phyloP scores from a whole-genome alignment of 2,888 invertebrate genomes.

The Xylota sylvarum region DNA sequence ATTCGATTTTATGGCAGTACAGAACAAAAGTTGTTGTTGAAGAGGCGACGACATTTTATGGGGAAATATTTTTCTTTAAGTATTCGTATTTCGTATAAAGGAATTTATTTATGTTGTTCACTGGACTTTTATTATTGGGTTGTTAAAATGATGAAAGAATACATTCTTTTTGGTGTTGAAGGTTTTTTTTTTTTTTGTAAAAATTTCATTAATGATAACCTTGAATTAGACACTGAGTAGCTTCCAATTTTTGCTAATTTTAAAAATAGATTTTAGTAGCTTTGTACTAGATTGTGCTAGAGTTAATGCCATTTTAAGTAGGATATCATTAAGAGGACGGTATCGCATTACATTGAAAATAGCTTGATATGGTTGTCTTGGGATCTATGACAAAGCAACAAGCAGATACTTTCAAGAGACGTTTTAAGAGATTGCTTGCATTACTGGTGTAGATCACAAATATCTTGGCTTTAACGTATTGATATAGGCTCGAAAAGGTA shows the following conservation, averaged over 20 bases:
- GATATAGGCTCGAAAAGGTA: too few relatives aligned
- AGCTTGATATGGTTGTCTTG: too few relatives aligned
- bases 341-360: too few relatives aligned
- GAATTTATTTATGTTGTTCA: conserved; percentile 60
- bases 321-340: too few relatives aligned
- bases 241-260: not conserved
- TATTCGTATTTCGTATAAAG: too few relatives aligned
- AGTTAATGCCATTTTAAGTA: too few relatives aligned
- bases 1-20: conserved; percentile 51
- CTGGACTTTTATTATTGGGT: conserved; percentile 45
- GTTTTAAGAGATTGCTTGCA: too few relatives aligned
- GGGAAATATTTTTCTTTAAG: conserved; percentile 29
- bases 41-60: conserved; percentile 33
- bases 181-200: not conserved
- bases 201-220: not conserved
- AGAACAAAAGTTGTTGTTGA: conserved; percentile 38
- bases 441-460: too few relatives aligned
- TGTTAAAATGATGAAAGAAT: conserved; percentile 38
- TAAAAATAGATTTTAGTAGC: not conserved
- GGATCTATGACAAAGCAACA: too few relatives aligned
- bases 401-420: too few relatives aligned
- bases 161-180: conserved; percentile 7
- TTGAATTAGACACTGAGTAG: conserved; percentile 1
- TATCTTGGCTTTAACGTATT: too few relatives aligned
- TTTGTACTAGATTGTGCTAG: not conserved